Conservation (phyloP, 1,140 invertebrate species). For the Elymnias hypermnestra region DNA sequence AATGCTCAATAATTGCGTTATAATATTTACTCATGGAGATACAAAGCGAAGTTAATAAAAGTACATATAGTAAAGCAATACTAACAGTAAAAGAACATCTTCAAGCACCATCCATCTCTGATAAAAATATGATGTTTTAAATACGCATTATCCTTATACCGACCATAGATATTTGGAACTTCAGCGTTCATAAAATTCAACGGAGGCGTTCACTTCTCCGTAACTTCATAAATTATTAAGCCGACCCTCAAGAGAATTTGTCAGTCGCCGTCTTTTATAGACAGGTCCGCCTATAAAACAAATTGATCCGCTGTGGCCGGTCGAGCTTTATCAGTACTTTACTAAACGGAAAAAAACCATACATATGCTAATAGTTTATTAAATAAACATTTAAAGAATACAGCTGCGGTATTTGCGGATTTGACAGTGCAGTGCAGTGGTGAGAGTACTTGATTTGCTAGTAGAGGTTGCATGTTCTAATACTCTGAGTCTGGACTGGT, state of each 20-base stretch:
- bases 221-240: constrained; percentile 51
- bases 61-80: too few species aligned
- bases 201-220: constrained; percentile 30
- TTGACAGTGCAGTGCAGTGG: too few species aligned
- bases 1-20: too few species aligned
- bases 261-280: constrained; percentile 55
- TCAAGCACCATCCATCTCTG: background rate
- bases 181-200: constrained; percentile 22
- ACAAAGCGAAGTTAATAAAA: too few species aligned
- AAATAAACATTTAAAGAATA: constrained; percentile 7
- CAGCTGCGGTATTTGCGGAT: background rate
- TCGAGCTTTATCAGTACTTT: constrained; percentile 41
- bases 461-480: too few species aligned
- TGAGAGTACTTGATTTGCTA: too few species aligned
- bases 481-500: too few species aligned
- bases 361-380: constrained; percentile 22
- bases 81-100: too few species aligned
- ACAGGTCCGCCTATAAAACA: constrained; percentile 51
- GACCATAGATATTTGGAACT: constrained; percentile 6
- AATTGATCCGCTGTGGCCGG: constrained; percentile 48
- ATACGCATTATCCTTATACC: constrained; percentile 2
- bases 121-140: background rate
- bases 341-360: constrained; percentile 24
- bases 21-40: too few species aligned
- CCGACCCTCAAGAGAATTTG: constrained; percentile 40